Evolutionary conservation across 2,888 invertebrate genomes (phyloP).

Genomic region (Drosophila kokeensis): DNA sequence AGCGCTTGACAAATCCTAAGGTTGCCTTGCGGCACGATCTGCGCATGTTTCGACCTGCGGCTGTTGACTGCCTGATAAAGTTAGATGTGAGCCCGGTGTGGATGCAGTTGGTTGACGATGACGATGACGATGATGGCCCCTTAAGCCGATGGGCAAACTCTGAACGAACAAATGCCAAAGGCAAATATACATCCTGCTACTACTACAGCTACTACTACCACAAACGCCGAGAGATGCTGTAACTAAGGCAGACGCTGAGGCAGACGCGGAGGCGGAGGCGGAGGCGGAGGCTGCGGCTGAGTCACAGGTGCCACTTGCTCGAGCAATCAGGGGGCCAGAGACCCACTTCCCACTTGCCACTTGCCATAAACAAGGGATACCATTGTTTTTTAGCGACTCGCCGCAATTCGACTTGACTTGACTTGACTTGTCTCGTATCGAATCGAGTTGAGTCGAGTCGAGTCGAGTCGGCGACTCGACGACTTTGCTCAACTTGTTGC

Average conservation of each 20-base stretch:
- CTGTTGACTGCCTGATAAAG: constrained; percentile 1
- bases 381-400: constrained; percentile 60
- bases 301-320: constrained; percentile 53
- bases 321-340: constrained; percentile 17
- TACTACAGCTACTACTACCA: background rate
- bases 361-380: constrained; percentile 17
- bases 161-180: constrained; percentile 63
- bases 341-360: constrained; percentile 40
- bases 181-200: constrained; percentile 51
- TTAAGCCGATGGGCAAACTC: constrained; percentile 57
- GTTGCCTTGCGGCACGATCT: constrained; percentile 40
- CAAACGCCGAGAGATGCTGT: constrained; percentile 8
- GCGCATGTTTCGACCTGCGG: constrained; percentile 48
- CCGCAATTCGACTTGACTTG: constrained; percentile 4
- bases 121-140: constrained; percentile 32
- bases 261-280: background rate
- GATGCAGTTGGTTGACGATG: background rate
- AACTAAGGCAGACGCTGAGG: background rate
- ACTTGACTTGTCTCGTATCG: background rate
- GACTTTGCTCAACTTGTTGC: constrained; percentile 40
- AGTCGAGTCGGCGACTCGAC: constrained; percentile 24
- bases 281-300: background rate
- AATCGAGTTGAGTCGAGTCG: constrained; percentile 9
- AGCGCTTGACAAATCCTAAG: constrained; percentile 40
- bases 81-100: background rate